Percentiles rank a stretch among this genome's conserved stretches.
Conservation (phyloP, 2,797 vertebrate species). For the Sebastes steindachneri region DNA sequence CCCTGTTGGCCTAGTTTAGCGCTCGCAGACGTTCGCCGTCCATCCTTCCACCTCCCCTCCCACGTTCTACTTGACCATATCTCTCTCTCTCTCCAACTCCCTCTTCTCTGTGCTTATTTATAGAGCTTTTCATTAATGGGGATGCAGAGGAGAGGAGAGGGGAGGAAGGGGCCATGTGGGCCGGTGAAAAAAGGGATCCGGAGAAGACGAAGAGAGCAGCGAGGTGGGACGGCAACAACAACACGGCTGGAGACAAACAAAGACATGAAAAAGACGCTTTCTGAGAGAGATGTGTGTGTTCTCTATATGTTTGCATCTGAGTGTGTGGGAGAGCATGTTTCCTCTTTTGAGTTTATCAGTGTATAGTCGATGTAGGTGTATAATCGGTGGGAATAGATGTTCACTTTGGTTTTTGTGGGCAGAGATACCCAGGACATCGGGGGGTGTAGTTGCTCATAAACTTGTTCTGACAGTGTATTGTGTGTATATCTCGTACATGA, state of each 20-base stretch:
- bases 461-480: conserved; percentile 57
- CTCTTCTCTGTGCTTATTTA: conserved; percentile 57
- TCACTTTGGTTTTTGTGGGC: conserved; percentile 53
- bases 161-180: conserved; percentile 28
- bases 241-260: neutral
- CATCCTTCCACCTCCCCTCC: conserved; percentile 38
- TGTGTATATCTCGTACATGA: conserved; percentile 52
- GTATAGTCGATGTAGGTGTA: conserved; percentile 60
- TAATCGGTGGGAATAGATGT: conserved; percentile 51
- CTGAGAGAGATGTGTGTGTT: conserved; percentile 17
- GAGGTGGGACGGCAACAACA: neutral
- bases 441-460: conserved; percentile 55
- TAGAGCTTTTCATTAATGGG: conserved; percentile 65
- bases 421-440: conserved; percentile 41
- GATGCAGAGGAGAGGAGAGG: conserved; percentile 21
- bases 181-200: neutral
- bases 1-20: conserved; percentile 61
- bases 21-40: conserved; percentile 15
- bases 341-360: conserved; percentile 41
- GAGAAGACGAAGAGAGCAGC: neutral
- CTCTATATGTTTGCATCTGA: conserved; percentile 53
- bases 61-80: conserved; percentile 48
- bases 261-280: conserved; percentile 6
- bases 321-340: conserved; percentile 44
- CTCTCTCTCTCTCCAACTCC: conserved; percentile 21